Evolutionary conservation across 1,140 invertebrate species (phyloP).

Genomic region (Trichoplusia ni): DNA sequence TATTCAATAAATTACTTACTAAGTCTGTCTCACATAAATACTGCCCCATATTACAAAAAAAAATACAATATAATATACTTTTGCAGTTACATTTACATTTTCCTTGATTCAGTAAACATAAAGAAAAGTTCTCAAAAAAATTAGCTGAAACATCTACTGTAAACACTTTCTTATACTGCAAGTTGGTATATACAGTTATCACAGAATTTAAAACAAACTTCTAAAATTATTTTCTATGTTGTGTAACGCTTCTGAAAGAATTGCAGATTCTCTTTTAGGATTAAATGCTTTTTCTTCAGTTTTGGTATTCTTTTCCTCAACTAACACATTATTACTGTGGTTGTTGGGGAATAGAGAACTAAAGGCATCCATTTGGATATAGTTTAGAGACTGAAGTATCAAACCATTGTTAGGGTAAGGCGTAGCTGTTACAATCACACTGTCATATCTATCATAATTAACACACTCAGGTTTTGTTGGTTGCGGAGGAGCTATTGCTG

Average conservation of each 20-base stretch:
- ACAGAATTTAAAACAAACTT: slow-evolving; percentile 67
- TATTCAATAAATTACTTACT: no score
- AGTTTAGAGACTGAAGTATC: slow-evolving; percentile 72
- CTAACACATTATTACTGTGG: slow-evolving; percentile 35
- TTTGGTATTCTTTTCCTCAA: slow-evolving; percentile 36
- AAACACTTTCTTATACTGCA: background rate
- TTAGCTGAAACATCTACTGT: background rate
- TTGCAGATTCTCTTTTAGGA: slow-evolving; percentile 55
- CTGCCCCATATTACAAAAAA: no score
- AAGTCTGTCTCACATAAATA: no score
- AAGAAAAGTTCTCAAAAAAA: slow-evolving; percentile 12
- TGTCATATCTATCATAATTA: slow-evolving; percentile 38
- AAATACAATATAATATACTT: no score
- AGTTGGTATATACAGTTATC: slow-evolving; percentile 17
- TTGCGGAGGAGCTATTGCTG: slow-evolving; percentile 20
- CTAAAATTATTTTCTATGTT: slow-evolving; percentile 74
- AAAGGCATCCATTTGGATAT: slow-evolving; percentile 78
- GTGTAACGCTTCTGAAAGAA: slow-evolving; percentile 62
- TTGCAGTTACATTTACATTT: no score
- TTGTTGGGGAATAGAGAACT: slow-evolving; percentile 59
- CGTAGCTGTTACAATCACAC: slow-evolving; percentile 37
- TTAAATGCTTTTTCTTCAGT: slow-evolving; percentile 38
- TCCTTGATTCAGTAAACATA: slow-evolving; percentile 23
- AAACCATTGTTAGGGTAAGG: slow-evolving; percentile 71
- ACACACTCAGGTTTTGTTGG: slow-evolving; percentile 50